Evolutionary conservation across 2,888 invertebrate species (phyloP).

Genomic region (Rapana venosa): DNA sequence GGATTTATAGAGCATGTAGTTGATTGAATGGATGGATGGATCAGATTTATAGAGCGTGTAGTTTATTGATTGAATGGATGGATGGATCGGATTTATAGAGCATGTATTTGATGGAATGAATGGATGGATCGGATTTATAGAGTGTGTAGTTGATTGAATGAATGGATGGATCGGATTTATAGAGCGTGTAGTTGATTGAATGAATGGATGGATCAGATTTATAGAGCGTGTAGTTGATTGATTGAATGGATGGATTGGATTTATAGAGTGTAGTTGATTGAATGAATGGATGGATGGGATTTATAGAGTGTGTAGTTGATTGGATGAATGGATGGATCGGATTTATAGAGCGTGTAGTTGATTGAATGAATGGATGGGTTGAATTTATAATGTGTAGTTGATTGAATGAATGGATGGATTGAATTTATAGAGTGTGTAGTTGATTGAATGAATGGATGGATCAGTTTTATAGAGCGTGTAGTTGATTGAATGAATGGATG

Average conservation of each 20-base stretch:
- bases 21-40: no score
- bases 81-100: background rate
- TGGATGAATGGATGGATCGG: background rate
- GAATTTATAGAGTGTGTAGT: background rate
- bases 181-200: background rate
- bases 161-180: background rate
- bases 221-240: background rate
- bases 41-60: no score
- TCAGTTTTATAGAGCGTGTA: background rate
- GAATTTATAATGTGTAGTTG: background rate
- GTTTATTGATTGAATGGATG: background rate
- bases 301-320: background rate
- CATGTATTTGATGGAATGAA: background rate
- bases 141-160: background rate
- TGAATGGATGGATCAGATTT: background rate
- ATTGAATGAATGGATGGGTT: background rate
- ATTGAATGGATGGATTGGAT: background rate
- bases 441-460: background rate
- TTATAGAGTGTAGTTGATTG: background rate
- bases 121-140: background rate
- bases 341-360: background rate
- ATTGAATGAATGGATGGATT: background rate
- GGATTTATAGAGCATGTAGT: no score
- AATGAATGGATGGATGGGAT: background rate
- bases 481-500: background rate